phyloP scores from a whole-genome alignment of 2,113 vertebrate species.

The Larimichthys polyactis region DNA sequence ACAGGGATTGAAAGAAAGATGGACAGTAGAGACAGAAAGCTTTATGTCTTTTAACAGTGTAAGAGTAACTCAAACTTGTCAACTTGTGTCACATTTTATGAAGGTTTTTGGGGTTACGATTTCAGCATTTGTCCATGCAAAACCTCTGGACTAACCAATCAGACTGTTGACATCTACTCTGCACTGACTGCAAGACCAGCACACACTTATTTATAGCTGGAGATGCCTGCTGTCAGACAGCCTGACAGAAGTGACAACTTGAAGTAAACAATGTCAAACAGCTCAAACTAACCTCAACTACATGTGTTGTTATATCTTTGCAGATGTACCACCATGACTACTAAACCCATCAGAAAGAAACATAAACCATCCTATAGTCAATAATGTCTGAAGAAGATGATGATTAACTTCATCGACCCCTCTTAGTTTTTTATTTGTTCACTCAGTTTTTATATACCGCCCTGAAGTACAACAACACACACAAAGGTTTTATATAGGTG shows the following conservation, averaged over 20 bases:
- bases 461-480: too few relatives aligned
- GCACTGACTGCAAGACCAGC: not conserved
- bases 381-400: not conserved
- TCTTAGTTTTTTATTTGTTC: too few relatives aligned
- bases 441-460: too few relatives aligned
- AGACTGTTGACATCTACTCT: not conserved
- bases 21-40: not conserved
- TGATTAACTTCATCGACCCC: too few relatives aligned
- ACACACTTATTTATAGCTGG: not conserved
- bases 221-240: not conserved
- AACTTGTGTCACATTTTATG: not conserved
- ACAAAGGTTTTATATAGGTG: too few relatives aligned
- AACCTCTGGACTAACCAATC: not conserved
- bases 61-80: not conserved
- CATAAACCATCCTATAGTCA: not conserved
- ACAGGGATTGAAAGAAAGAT: not conserved
- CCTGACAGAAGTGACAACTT: not conserved
- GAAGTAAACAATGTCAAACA: not conserved
- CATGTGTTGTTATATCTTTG: not conserved
- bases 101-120: not conserved
- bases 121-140: not conserved
- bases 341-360: not conserved
- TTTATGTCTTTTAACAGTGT: not conserved
- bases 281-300: not conserved
- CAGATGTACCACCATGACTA: too few relatives aligned